phyloP scores from a whole-genome alignment of 2,888 invertebrate genomes.

The Synanthedon formicaeformis region DNA sequence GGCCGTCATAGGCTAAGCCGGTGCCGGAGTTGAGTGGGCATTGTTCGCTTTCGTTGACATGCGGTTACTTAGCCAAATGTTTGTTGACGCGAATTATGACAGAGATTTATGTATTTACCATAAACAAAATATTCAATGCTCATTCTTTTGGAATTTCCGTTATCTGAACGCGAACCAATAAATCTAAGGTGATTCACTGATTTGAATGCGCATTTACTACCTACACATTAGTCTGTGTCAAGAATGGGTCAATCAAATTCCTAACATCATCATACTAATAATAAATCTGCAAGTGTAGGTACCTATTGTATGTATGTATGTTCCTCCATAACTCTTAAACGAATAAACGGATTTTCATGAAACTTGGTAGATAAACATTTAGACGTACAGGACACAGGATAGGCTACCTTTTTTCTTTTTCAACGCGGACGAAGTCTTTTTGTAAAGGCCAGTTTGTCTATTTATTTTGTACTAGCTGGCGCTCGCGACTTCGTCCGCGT shows the following conservation, averaged over 20 bases:
- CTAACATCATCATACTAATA: no score
- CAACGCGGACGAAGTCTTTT: no score
- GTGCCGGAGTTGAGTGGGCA: conserved; percentile 13
- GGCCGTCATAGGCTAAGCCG: conserved; percentile 13
- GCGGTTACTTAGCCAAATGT: conserved; percentile 2
- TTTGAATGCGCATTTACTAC: neutral
- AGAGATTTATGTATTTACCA: neutral
- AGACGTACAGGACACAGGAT: no score
- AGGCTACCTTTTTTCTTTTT: no score
- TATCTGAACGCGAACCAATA: neutral
- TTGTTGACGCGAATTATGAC: conserved; percentile 3
- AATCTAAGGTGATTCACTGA: neutral
- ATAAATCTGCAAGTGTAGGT: no score
- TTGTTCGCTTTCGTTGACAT: conserved; percentile 15
- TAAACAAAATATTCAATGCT: conserved; percentile 3
- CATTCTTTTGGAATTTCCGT: neutral
- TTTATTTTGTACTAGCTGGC: no score
- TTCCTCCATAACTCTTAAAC: no score
- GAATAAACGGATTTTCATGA: no score
- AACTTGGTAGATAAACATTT: no score
- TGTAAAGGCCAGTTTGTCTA: no score
- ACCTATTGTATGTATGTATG: no score
- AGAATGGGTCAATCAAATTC: neutral
- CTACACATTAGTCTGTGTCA: neutral
- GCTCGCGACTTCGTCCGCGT: no score